Conservation (phyloP, 1,140 invertebrate species). For the Arctopsyche grandis region DNA sequence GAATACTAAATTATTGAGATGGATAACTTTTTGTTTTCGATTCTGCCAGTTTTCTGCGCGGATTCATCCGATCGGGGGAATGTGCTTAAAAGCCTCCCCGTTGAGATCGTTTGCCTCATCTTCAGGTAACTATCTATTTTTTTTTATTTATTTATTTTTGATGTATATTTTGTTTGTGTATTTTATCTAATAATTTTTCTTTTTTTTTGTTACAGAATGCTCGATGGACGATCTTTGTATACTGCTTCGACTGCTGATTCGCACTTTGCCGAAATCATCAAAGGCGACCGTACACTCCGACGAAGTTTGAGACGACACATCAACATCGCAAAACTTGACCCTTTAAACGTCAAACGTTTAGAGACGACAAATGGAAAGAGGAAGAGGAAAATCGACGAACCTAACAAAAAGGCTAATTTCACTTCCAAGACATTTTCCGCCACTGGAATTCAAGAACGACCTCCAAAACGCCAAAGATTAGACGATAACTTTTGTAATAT, state of each 20-base stretch:
- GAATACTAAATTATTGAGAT: not conserved
- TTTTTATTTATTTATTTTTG: not conserved
- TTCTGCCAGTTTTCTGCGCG: not conserved
- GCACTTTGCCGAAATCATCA: slow-evolving; percentile 17
- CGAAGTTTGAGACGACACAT: not conserved
- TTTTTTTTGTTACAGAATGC: too few relatives aligned
- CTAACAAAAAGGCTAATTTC: too few relatives aligned
- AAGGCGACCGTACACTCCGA: not conserved
- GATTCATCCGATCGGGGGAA: too few relatives aligned
- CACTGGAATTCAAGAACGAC: not conserved
- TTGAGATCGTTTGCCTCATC: too few relatives aligned
- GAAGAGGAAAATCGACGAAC: too few relatives aligned
- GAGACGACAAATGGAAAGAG: too few relatives aligned
- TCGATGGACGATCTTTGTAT: too few relatives aligned
- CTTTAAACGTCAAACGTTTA: too few relatives aligned
- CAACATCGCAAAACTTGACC: too few relatives aligned
- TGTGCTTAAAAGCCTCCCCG: too few relatives aligned
- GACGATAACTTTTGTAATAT: not conserved
- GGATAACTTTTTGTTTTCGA: not conserved
- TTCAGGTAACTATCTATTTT: too few relatives aligned
- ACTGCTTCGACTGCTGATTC: too few relatives aligned
- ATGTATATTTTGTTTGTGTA: not conserved
- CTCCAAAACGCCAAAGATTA: not conserved
- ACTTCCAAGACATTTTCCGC: not conserved
- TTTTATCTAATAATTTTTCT: slow-evolving; percentile 6